Evolutionary conservation across 2,797 vertebrate genomes (phyloP).

Genomic region (Mus spretus): DNA sequence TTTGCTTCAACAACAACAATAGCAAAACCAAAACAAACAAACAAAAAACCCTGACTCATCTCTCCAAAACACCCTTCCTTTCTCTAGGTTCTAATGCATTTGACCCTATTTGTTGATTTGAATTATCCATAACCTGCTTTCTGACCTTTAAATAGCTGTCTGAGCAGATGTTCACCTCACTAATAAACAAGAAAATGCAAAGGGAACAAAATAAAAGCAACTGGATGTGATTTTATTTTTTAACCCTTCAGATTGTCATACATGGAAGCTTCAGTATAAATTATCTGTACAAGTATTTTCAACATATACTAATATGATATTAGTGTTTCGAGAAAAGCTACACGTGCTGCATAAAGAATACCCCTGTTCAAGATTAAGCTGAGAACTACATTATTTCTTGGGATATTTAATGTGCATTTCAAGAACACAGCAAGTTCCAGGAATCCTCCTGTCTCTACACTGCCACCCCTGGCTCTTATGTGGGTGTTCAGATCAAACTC

Average conservation of each 20-base stretch:
- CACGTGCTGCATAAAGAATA: neutral
- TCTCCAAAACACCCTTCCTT: neutral
- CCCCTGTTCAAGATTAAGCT: neutral
- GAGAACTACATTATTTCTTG: neutral
- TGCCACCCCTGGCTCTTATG: neutral
- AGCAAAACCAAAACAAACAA: neutral
- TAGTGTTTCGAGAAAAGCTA: neutral
- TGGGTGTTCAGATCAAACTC: neutral
- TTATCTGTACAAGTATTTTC: neutral
- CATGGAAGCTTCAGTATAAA: neutral
- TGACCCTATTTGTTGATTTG: constrained; percentile 44
- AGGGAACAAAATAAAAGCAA: neutral
- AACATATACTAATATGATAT: neutral
- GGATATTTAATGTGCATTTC: neutral
- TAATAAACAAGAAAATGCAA: constrained; percentile 70
- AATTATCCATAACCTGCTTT: constrained; percentile 61
- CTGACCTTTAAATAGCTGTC: constrained; percentile 72
- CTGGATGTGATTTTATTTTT: constrained; percentile 1
- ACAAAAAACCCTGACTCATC: neutral
- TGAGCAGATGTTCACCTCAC: constrained; percentile 66
- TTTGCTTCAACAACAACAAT: neutral
- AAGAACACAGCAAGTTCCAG: neutral
- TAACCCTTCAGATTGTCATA: constrained; percentile 19
- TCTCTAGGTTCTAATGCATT: neutral
- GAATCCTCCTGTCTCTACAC: neutral